Evolutionary conservation across 2,113 vertebrate species (phyloP), one percentile per base, ranked within the genome.

Genomic region (Oncorhynchus gorbuscha): DNA sequence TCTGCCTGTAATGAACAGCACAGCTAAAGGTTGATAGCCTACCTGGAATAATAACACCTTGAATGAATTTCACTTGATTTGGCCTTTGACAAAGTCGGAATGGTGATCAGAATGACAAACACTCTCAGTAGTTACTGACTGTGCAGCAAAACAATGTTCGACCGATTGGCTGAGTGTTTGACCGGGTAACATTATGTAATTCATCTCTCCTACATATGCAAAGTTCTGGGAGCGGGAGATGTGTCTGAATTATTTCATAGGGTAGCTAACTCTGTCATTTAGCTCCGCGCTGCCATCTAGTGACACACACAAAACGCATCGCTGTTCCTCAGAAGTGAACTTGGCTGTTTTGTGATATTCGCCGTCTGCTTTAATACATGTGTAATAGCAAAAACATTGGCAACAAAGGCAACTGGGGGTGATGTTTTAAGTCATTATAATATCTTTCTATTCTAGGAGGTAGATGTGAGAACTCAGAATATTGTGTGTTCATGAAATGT

Each of bases 241-340:
- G 39, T 45, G 58, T 88, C 79, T 79, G 77, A 76, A 85, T 86
- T 77, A 76, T 84, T 83, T 20, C 58, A 66, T 69, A 76, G 74
- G 82, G 82, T 28, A 72, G 68, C 5, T 12, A 13, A 76, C 67
- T 22, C 74, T 73, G 68, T 81, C 81, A 89, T 91, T 61, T 89
- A 95, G 94, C 96, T 96, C 95, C 90, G 93, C 93, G 89, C 94
- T 94, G 96, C 96, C 97, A 97, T 95, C 97, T 97, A 95, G 97
- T 88, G 97, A 89, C 83, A 16, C 30, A 16, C 62, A 28, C 14
- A 18, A 66, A 64, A 67, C 5, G 16, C 24, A 35, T 30, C 39
- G 32, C 14, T 18, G 76, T 72, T 77, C 24, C 14, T 62, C 64
- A 35, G 26, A 73, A 24, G 49, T 58, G 18, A 30, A n/a, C 51